These are phyloP conservation scores for Collichthys lucidus DNA, from an alignment of 2,113 vertebrate genomes.

Conservation along the genomic window DNA sequence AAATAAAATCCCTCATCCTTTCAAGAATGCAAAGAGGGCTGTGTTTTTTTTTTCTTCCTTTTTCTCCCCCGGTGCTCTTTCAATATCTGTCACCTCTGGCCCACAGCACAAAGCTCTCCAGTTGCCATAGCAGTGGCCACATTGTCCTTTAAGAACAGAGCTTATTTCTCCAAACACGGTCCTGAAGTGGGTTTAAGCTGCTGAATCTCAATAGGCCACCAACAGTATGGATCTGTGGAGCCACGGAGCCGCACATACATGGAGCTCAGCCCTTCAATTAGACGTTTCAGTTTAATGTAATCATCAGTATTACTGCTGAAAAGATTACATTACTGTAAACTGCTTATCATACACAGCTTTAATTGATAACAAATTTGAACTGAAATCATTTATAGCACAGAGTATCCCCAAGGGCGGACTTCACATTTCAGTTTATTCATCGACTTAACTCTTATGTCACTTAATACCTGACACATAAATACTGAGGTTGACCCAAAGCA, in stretches of 20 bases:
- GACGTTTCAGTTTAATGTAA: constrained; percentile 20
- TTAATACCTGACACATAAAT: constrained; percentile 55
- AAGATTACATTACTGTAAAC: constrained; percentile 32
- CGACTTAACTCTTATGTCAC: constrained; percentile 51
- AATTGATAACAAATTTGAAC: constrained; percentile 56
- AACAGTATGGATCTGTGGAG: constrained; percentile 35
- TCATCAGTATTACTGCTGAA: constrained; percentile 7
- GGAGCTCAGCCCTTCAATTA: constrained; percentile 35
- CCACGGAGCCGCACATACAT: background rate
- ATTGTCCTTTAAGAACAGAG: constrained; percentile 73
- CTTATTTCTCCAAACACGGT: constrained; percentile 56
- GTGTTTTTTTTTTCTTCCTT: constrained; percentile 49
- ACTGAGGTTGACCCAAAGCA: constrained; percentile 56
- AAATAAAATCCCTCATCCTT: constrained; percentile 60
- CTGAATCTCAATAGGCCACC: constrained; percentile 60
- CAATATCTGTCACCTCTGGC: constrained; percentile 77
- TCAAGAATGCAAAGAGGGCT: constrained; percentile 72
- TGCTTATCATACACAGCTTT: constrained; percentile 32
- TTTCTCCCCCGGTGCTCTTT: constrained; percentile 55
- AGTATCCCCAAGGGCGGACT: constrained; percentile 23
- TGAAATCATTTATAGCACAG: constrained; percentile 18
- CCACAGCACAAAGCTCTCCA: constrained; percentile 63
- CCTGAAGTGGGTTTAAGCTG: constrained; percentile 59
- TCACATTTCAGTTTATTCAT: constrained; percentile 61
- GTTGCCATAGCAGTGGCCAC: constrained; percentile 77